Base-by-base conservation (phyloP, 2,888 invertebrate species). In the Adela reaumurella region DNA sequence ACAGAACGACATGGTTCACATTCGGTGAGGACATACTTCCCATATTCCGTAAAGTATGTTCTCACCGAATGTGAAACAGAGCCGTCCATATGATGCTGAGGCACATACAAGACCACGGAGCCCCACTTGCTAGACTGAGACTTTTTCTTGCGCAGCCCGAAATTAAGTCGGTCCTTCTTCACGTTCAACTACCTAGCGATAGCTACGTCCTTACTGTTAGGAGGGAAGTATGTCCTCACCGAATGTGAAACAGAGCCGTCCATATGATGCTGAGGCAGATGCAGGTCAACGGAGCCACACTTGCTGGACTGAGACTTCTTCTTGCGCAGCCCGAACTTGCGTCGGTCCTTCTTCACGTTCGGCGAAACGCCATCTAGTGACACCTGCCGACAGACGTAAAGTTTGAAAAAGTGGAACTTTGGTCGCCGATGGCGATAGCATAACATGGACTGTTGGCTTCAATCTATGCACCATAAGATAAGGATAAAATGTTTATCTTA, bases 71-170 rank as follows among this genome's bases (percentile, higher is more conserved):
- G 74, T 3, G 77, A 79, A 49, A 57, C 63, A 56, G 70, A 77
- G 2, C 64, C 62, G 61, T 74, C 79, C 17, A 70, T 65, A 53
- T 70, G 63, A 0, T 45, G 58, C 2, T 67, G 66, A 1, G 65
- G 65, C 28, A n/a, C n/a, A n/a, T 65, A 64, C 4, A 86, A 66
- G 55, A 86, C 86, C 1, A 84, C 83, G 19, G 85, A 84, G 10
- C 83, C 83, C 50, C 84, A 84, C 57, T 85, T 85, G 56, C 74
- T 77, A 56, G 66, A 78, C 0, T 52, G 52, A 16, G 81, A 83
- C 58, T 87, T 87, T 68, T 87, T 87, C 70, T 86, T 86, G 51
- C 86, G 77, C 24, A 87, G 71, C 1, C 86, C 86, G 61, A 88
- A 88, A 62, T 86, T 85, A 61, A 84, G 83, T 1, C 86, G 74